phyloP scores from a whole-genome alignment of 2,113 vertebrate genomes.

The Pedetes capensis region DNA sequence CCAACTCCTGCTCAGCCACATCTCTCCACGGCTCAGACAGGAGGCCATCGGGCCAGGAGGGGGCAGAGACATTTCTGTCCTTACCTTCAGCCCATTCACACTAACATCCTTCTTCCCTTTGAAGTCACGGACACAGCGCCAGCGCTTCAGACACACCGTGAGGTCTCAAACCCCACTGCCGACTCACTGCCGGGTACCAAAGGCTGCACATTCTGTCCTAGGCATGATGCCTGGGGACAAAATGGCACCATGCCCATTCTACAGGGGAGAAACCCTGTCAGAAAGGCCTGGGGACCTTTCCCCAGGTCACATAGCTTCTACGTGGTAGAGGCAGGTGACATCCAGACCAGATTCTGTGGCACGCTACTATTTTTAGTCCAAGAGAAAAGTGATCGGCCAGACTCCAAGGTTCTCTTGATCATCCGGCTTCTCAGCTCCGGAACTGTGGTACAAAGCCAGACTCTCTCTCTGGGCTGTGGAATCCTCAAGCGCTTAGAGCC shows the following conservation, averaged over 20 bases:
- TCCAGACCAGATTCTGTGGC: not conserved
- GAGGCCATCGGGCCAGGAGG: not conserved
- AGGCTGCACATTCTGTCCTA: not conserved
- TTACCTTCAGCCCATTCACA: not conserved
- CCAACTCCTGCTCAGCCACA: not conserved
- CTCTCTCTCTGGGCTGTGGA: not conserved
- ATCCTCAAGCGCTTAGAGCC: not conserved
- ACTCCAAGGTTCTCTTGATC: not conserved
- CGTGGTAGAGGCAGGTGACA: not conserved
- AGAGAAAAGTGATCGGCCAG: not conserved
- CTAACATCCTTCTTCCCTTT: not conserved
- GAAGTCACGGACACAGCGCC: not conserved
- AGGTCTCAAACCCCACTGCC: not conserved
- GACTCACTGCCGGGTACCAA: not conserved
- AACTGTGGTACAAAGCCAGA: not conserved
- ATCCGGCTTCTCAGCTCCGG: not conserved
- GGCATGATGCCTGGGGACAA: not conserved
- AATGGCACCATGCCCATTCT: not conserved
- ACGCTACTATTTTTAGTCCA: accelerated
- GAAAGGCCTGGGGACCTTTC: not conserved
- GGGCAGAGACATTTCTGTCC: not conserved
- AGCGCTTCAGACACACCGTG: not conserved
- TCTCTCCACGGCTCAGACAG: not conserved
- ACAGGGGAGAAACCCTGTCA: not conserved
- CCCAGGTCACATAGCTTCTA: not conserved